Evolutionary conservation across 64 coral and sea anemone genomes (phyloP), one percentile per base, ranked within the genome.

Genomic region (Dendrophyllia cribrosa): DNA sequence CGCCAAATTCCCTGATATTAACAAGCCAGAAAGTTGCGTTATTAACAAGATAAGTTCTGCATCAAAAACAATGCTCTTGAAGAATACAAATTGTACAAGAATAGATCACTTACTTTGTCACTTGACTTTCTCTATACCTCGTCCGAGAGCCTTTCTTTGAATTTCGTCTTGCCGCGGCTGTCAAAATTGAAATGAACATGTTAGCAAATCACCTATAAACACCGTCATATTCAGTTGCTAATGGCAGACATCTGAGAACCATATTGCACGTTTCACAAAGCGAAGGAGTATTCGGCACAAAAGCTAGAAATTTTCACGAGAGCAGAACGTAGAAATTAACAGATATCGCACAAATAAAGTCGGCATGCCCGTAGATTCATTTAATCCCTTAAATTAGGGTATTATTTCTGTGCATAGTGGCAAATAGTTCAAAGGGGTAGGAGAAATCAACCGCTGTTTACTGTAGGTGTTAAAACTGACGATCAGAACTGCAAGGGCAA

Each of bases 161-260:
- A 51, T 67, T 22, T 51, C 21, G 47, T 22, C 80, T 84, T 11
- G 80, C 43, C 34, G 44, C 44, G 21, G 80, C 80, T 84, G 80
- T 84, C 80, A 68, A 15, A 80, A 62, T 50, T 11, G 43, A 68
- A 75, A 67, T 51, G 80, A 67, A 67, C 10, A 67, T 84, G 16
- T 51, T 13, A 75, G 13, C 7, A 16, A 84, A 67, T 52, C 26
- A 20, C 43, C 4, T 20, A 50, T 22, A 62, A 67, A 84, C 62
- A 84, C 34, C 14, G 43, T 51, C 43, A 51, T 66, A 84, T 68
- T 13, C 45, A 67, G 80, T 84, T 84, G 62, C 80, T 52, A 21
- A n/a, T 62, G 77, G 58, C 34, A 43, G 78, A 45, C 77, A 43
- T 12, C 53, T 24, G 75, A 77, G 9, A 12, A 79, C 46, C 78